These are phyloP conservation scores for Pyrrhura leucotis DNA, from an alignment of 2,797 vertebrate genomes.

Conservation along the genomic window DNA sequence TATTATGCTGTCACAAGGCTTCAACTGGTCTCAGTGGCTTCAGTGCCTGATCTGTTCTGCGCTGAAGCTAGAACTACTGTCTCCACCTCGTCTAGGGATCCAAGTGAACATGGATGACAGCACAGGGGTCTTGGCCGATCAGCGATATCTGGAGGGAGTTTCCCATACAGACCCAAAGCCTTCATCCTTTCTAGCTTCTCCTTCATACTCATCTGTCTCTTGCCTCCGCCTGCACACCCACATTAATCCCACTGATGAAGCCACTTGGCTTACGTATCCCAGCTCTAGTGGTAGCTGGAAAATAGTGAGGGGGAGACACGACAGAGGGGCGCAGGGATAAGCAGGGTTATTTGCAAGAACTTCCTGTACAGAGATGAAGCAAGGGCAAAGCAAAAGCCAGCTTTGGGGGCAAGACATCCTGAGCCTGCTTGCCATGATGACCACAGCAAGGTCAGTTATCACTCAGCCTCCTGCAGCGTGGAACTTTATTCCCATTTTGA, in stretches of 20 bases:
- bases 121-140: fast-evolving
- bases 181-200: not conserved
- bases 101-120: not conserved
- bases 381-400: not conserved
- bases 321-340: not conserved
- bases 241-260: not conserved
- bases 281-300: not conserved
- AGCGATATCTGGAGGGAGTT: not conserved
- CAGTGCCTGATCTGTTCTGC: not conserved
- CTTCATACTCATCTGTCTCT: not conserved
- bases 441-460: not conserved
- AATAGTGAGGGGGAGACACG: not conserved
- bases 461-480: not conserved
- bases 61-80: not conserved
- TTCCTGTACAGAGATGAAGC: not conserved
- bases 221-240: not conserved
- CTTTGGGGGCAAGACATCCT: not conserved
- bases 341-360: not conserved
- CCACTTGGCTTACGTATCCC: not conserved
- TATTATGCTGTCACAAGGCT: not conserved
- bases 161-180: not conserved
- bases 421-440: not conserved
- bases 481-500: not conserved
- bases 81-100: not conserved
- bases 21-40: not conserved